Conservation (phyloP, 1,140 invertebrate genomes). For the Zophobas atratus region DNA sequence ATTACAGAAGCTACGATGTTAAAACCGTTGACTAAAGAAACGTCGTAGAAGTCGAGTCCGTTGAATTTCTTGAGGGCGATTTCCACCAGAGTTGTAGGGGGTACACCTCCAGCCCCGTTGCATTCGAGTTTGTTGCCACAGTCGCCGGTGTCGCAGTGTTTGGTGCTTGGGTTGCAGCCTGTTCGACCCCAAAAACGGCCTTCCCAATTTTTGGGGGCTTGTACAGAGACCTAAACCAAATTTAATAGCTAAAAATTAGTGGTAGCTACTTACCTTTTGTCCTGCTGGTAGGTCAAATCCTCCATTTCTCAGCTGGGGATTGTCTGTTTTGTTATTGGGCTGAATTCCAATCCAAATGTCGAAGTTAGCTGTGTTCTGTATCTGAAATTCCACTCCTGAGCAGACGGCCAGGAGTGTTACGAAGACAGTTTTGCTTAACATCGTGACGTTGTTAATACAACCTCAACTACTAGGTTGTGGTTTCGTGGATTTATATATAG, state of each 20-base stretch:
- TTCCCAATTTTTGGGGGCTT: conserved; percentile 63
- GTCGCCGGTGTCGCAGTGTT: conserved; percentile 67
- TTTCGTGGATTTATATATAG: neutral
- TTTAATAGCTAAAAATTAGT: no score
- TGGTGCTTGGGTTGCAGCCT: conserved; percentile 62
- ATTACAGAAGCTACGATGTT: conserved; percentile 57
- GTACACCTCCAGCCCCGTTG: conserved; percentile 67
- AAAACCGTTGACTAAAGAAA: conserved; percentile 67
- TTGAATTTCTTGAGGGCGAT: conserved; percentile 66
- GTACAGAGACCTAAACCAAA: conserved; percentile 46
- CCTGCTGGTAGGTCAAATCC: conserved; percentile 56
- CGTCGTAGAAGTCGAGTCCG: conserved; percentile 69
- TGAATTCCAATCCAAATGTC: conserved; percentile 47
- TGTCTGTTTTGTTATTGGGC: conserved; percentile 20
- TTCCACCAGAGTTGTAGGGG: conserved; percentile 69
- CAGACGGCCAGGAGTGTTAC: conserved; percentile 8
- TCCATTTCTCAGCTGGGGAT: conserved; percentile 52
- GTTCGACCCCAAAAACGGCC: conserved; percentile 68
- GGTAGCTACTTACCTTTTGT: neutral
- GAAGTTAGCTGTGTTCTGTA: conserved; percentile 31
- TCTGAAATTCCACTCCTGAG: conserved; percentile 47
- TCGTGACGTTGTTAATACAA: neutral
- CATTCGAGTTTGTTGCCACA: conserved; percentile 68
- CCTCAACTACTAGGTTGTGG: neutral
- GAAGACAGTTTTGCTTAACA: conserved; percentile 15